Percentiles rank a stretch among this genome's conserved stretches.
Evolutionary conservation across 2,113 vertebrate species (phyloP).

Genomic region (Acanthisitta chloris): DNA sequence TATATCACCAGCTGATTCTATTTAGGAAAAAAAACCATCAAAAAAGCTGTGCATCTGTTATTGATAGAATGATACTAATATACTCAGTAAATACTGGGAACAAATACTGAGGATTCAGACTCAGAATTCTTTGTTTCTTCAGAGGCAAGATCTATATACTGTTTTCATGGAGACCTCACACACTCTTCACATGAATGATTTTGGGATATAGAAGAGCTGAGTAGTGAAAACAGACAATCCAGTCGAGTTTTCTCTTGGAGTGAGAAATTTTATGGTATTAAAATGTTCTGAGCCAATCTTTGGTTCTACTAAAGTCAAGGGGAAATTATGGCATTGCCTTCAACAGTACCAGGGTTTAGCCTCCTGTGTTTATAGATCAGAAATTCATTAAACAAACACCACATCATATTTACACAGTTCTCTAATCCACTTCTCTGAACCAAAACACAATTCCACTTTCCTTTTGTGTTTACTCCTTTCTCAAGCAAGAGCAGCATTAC

Average conservation of each 20-base stretch:
- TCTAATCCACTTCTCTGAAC: constrained; percentile 31
- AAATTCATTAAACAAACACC: constrained; percentile 20
- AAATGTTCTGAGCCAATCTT: neutral
- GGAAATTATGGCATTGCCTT: neutral
- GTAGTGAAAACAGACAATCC: neutral
- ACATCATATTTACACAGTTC: neutral
- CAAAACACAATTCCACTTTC: neutral
- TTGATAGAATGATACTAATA: neutral
- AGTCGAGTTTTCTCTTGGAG: neutral
- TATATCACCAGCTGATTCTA: neutral
- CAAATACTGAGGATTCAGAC: neutral
- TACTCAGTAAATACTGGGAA: neutral
- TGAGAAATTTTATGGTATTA: neutral
- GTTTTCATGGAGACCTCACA: neutral
- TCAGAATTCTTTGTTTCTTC: neutral
- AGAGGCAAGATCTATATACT: neutral
- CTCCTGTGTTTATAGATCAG: neutral
- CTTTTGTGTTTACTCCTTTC: constrained; percentile 9
- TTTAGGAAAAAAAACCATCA: neutral
- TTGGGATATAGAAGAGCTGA: neutral
- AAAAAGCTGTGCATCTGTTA: neutral
- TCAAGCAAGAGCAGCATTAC: neutral
- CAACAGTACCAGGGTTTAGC: neutral
- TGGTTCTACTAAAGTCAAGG: neutral
- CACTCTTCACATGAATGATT: neutral